Conservation (phyloP, 2,888 invertebrate species). For the Tiliacea aurago region DNA sequence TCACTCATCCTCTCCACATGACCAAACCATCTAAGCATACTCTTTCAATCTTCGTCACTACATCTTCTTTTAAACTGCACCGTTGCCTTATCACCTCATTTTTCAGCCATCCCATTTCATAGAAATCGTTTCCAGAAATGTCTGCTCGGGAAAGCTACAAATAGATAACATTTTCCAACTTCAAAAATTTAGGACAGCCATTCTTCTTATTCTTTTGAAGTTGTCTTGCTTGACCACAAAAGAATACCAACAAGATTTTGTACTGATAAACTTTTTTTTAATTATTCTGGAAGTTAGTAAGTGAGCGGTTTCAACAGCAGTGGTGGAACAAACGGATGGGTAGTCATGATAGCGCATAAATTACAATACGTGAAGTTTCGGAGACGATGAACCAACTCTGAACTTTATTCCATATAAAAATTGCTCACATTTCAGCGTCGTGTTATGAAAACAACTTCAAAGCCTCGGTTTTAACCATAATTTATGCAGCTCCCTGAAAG, state of each 20-base stretch:
- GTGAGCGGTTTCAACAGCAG: constrained; percentile 36
- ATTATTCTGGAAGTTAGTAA: constrained; percentile 44
- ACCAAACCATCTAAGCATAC: no score
- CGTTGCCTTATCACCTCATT: no score
- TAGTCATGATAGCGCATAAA: constrained; percentile 72
- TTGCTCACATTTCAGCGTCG: constrained; percentile 42
- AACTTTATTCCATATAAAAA: constrained; percentile 57
- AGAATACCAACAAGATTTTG: constrained; percentile 54
- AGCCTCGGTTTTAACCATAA: constrained; percentile 59
- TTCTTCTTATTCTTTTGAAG: constrained; percentile 50
- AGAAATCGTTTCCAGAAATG: constrained; percentile 30
- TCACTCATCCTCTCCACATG: no score
- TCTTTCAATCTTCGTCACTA: no score
- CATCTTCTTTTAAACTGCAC: no score
- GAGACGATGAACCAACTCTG: constrained; percentile 39
- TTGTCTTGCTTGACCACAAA: constrained; percentile 45
- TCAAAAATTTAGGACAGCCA: constrained; percentile 31
- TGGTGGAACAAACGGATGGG: constrained; percentile 51
- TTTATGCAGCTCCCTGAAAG: constrained; percentile 65
- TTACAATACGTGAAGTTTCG: constrained; percentile 61
- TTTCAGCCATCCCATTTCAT: constrained; percentile 18
- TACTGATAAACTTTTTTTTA: constrained; percentile 51
- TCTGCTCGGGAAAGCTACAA: constrained; percentile 32
- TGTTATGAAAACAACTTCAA: constrained; percentile 49
- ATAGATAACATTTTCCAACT: constrained; percentile 31